Conservation (phyloP, 1,140 invertebrate species). For the Drosophila erecta region DNA sequence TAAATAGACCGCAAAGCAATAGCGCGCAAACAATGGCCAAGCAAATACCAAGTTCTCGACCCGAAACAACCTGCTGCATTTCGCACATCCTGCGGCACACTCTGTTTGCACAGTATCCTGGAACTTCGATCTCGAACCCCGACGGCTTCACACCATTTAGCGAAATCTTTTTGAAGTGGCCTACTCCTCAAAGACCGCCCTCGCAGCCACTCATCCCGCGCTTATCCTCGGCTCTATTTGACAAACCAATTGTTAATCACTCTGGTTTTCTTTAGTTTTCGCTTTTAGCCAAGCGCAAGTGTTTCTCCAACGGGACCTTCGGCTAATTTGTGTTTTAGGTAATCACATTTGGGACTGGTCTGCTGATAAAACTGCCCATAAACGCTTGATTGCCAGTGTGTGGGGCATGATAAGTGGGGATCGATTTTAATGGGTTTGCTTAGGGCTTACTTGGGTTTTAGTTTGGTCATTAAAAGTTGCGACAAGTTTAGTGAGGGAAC, state of each 20-base stretch:
- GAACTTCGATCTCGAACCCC: slow-evolving; percentile 13
- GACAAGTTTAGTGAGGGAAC: background rate
- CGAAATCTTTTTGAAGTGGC: slow-evolving; percentile 58
- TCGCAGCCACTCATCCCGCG: slow-evolving; percentile 10
- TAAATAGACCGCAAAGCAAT: slow-evolving; percentile 53
- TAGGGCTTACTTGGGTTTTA: slow-evolving; percentile 15
- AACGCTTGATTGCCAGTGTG: slow-evolving; percentile 26
- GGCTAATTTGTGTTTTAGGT: slow-evolving; percentile 58
- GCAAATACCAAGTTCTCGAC: slow-evolving; percentile 12
- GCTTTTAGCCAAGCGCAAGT: slow-evolving; percentile 51
- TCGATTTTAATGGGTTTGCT: slow-evolving; percentile 34
- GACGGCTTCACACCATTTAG: slow-evolving; percentile 50
- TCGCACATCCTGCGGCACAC: slow-evolving; percentile 72
- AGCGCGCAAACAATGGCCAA: slow-evolving; percentile 26
- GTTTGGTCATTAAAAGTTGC: slow-evolving; percentile 24
- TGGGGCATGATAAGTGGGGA: slow-evolving; percentile 38
- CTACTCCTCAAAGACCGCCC: slow-evolving; percentile 48
- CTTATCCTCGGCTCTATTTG: slow-evolving; percentile 9
- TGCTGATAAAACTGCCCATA: slow-evolving; percentile 25
- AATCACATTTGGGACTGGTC: slow-evolving; percentile 49
- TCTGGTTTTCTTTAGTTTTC: slow-evolving; percentile 29
- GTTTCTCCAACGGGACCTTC: slow-evolving; percentile 26
- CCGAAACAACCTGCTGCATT: slow-evolving; percentile 59
- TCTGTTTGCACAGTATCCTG: slow-evolving; percentile 55
- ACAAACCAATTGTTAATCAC: slow-evolving; percentile 23